phyloP scores from a whole-genome alignment of 2,113 vertebrate genomes.

The Xenopus borealis region DNA sequence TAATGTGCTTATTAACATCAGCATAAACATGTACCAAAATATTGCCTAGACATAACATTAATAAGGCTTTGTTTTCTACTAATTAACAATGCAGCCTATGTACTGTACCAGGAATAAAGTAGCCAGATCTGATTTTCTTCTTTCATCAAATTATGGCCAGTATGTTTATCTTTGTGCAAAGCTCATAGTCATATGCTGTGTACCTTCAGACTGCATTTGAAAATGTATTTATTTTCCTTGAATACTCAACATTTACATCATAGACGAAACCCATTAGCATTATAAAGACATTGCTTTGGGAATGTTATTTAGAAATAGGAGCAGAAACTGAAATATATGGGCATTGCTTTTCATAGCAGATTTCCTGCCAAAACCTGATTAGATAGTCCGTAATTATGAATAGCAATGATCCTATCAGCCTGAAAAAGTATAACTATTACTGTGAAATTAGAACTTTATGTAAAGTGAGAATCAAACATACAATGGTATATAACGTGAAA shows the following conservation, averaged over 20 bases:
- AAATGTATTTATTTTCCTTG: too few species aligned
- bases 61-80: too few species aligned
- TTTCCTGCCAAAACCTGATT: slow-evolving; percentile 24
- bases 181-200: too few species aligned
- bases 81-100: too few species aligned
- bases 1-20: too few species aligned
- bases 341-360: slow-evolving; percentile 24
- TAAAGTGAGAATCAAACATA: slow-evolving; percentile 24
- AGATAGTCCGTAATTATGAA: slow-evolving; percentile 33
- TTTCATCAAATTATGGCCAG: too few species aligned
- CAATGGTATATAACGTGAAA: slow-evolving; percentile 19
- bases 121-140: too few species aligned
- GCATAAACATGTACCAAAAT: too few species aligned
- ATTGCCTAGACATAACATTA: too few species aligned
- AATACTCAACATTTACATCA: slow-evolving; percentile 8
- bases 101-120: too few species aligned
- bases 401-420: slow-evolving; percentile 32
- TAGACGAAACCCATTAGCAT: slow-evolving; percentile 8
- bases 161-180: too few species aligned
- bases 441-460: slow-evolving; percentile 41
- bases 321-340: slow-evolving; percentile 14
- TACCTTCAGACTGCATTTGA: too few species aligned
- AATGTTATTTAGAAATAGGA: slow-evolving; percentile 12
- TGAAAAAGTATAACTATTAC: slow-evolving; percentile 39
- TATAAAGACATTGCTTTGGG: slow-evolving; percentile 14